These are phyloP conservation scores for silkworm (Bombyx mori) DNA, from an alignment of 1,140 invertebrate species.

Conservation along the genomic window DNA sequence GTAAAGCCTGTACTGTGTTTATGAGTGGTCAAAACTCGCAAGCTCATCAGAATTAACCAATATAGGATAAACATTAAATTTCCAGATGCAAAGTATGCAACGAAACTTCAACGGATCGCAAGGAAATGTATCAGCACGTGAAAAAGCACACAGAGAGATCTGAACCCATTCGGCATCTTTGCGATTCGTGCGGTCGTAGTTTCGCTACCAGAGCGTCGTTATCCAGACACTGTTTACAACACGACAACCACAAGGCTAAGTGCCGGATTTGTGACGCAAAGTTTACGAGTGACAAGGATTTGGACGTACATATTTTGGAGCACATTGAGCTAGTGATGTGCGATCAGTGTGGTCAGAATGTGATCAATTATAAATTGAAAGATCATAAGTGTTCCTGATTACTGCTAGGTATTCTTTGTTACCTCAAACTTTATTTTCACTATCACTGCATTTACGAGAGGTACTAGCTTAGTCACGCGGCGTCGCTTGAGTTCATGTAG, in stretches of 20 bases:
- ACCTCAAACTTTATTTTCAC: too few relatives aligned
- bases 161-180: conserved; percentile 33
- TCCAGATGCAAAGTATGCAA: conserved; percentile 58
- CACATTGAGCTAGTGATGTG: conserved; percentile 42
- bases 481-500: too few relatives aligned
- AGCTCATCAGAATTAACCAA: neutral
- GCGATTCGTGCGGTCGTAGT: conserved; percentile 49
- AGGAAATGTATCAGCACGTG: conserved; percentile 49
- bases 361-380: conserved; percentile 31
- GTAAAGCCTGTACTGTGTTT: neutral
- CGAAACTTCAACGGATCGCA: conserved; percentile 32
- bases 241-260: conserved; percentile 15
- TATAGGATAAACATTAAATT: conserved; percentile 7
- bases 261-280: conserved; percentile 33
- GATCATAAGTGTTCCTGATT: conserved; percentile 28
- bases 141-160: conserved; percentile 33
- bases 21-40: neutral
- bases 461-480: too few relatives aligned
- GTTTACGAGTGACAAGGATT: conserved; percentile 22
- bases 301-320: conserved; percentile 31
- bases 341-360: conserved; percentile 45
- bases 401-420: too few relatives aligned
- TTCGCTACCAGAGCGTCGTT: conserved; percentile 38
- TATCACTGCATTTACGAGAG: too few relatives aligned
- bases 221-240: conserved; percentile 34